A percentile compares a stretch with the other conserved stretches of the same genome.
These are phyloP conservation scores for Acrocyrtus sp. DNA, from an alignment of 2,888 invertebrate genomes.

Conservation along the genomic window DNA sequence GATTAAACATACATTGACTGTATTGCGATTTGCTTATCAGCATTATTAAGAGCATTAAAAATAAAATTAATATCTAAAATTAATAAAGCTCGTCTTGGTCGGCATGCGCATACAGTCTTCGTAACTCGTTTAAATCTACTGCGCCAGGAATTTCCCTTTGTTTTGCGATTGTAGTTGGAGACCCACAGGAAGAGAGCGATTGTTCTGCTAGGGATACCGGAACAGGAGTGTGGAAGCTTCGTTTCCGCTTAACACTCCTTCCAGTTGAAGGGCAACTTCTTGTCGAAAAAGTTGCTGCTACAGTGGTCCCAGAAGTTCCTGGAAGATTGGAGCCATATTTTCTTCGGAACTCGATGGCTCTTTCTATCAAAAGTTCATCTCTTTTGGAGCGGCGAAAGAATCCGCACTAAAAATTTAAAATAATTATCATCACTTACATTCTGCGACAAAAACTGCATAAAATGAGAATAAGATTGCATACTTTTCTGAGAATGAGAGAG, in stretches of 20 bases:
- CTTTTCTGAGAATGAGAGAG: slow-evolving; percentile 37
- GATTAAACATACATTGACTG: no score
- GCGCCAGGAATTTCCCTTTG: slow-evolving; percentile 22
- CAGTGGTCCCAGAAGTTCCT: neutral
- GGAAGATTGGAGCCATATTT: neutral
- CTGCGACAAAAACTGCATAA: neutral
- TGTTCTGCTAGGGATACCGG: neutral
- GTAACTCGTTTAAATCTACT: slow-evolving; percentile 15
- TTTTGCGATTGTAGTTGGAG: slow-evolving; percentile 16
- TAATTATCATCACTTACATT: neutral
- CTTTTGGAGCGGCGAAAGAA: slow-evolving; percentile 45
- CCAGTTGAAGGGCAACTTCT: no score
- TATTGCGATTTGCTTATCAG: no score
- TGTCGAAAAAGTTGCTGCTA: neutral
- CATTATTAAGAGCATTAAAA: no score
- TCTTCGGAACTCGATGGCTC: neutral
- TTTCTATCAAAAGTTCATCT: slow-evolving; percentile 28
- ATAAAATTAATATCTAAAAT: no score
- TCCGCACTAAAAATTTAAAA: slow-evolving; percentile 35
- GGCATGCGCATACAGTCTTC: neutral
- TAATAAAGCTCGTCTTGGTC: slow-evolving; percentile 17
- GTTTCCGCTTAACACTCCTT: neutral
- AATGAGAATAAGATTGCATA: neutral
- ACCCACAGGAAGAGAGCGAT: slow-evolving; percentile 2
- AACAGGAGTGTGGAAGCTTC: neutral